Percentiles rank a stretch among this genome's conserved stretches.
These are phyloP conservation scores for Agrotis puta DNA, from an alignment of 2,888 invertebrate genomes.

Conservation along the genomic window DNA sequence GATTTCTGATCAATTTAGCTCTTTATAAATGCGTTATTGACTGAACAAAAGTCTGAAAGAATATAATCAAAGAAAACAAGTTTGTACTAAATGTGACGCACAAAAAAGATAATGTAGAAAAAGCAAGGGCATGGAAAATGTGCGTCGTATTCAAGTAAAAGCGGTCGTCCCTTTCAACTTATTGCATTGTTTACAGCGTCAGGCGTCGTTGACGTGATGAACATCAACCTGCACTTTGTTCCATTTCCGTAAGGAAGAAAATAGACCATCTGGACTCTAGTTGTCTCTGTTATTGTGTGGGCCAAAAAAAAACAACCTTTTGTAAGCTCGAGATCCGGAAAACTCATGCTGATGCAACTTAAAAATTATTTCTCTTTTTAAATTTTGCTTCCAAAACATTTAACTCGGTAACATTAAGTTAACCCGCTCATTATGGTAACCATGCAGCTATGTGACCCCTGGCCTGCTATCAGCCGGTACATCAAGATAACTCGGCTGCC, in stretches of 20 bases:
- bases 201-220: background rate
- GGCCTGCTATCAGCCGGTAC: slow-evolving; percentile 36
- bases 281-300: too few relatives aligned
- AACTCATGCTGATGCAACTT: background rate
- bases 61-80: background rate
- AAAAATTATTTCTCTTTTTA: background rate
- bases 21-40: too few relatives aligned
- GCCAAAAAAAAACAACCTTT: too few relatives aligned
- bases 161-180: too few relatives aligned
- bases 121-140: background rate
- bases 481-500: slow-evolving; percentile 54
- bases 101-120: background rate
- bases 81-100: background rate
- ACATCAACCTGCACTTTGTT: background rate
- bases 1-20: background rate
- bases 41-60: background rate
- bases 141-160: background rate
- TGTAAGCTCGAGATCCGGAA: background rate
- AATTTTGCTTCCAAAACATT: background rate
- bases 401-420: background rate
- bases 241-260: background rate
- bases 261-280: background rate
- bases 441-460: slow-evolving; percentile 39
- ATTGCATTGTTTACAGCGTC: background rate
- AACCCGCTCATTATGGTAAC: slow-evolving; percentile 49